Evolutionary conservation across 2,797 vertebrate species (phyloP).

Genomic region (Sebastes miniatus): DNA sequence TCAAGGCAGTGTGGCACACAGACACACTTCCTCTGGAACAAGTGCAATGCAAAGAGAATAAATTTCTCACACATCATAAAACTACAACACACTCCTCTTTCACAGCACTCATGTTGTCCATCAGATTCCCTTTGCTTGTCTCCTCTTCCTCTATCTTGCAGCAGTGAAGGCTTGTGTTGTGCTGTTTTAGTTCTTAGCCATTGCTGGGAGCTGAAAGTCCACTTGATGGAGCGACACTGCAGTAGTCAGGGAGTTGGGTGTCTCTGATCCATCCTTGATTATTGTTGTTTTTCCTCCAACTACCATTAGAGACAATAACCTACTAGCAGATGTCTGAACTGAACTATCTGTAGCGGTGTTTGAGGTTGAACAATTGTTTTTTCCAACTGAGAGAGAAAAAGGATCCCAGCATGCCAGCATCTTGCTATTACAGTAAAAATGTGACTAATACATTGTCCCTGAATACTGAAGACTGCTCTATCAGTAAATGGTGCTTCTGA

Average conservation of each 20-base stretch:
- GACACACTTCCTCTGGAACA: conserved; percentile 72
- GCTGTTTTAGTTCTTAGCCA: conserved; percentile 38
- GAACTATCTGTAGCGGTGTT: conserved; percentile 30
- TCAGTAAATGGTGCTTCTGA: conserved; percentile 54
- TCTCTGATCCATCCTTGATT: conserved; percentile 29
- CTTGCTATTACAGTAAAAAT: conserved; percentile 69
- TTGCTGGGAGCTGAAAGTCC: conserved; percentile 47
- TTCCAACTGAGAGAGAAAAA: conserved; percentile 34
- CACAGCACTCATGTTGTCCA: conserved; percentile 68
- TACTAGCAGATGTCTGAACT: conserved; percentile 28
- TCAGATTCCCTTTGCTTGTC: conserved; percentile 71
- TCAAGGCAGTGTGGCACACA: conserved; percentile 71
- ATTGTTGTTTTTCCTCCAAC: conserved; percentile 29
- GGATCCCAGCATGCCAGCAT: conserved; percentile 61
- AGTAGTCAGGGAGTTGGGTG: conserved; percentile 26
- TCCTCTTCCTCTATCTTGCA: conserved; percentile 57
- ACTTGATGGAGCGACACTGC: conserved; percentile 41
- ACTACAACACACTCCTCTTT: conserved; percentile 71
- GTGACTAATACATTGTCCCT: conserved; percentile 70
- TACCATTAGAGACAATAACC: conserved; percentile 8
- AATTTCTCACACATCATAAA: conserved; percentile 69
- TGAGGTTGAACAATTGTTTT: conserved; percentile 37
- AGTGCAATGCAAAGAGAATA: conserved; percentile 79
- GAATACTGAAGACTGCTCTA: conserved; percentile 73
- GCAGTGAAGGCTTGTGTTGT: conserved; percentile 55